Percentiles rank a stretch among this genome's conserved stretches.
Evolutionary conservation across 2,797 vertebrate genomes (phyloP).

Genomic region (Pangasius macronema): DNA sequence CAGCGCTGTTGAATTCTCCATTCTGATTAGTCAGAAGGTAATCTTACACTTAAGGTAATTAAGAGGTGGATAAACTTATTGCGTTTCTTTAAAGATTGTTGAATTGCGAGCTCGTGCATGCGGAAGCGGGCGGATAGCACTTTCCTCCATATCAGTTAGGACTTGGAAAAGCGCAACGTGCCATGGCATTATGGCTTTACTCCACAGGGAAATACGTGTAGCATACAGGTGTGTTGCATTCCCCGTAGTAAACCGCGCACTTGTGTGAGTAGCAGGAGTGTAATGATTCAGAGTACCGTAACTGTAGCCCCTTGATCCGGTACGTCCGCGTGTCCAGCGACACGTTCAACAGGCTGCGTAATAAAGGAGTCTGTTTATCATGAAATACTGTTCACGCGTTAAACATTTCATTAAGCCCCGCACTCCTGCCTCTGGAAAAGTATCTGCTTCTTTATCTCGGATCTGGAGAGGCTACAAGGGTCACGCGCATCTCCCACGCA

Average conservation of each 20-base stretch:
- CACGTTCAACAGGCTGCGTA: background rate
- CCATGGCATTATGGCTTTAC: background rate
- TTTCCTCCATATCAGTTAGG: background rate
- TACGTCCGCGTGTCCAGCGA: no score
- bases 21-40: conserved; percentile 5
- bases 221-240: background rate
- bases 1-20: background rate
- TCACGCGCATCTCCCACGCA: background rate
- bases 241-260: background rate
- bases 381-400: background rate
- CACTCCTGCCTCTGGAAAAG: background rate
- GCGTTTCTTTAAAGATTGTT: background rate
- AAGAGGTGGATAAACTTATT: background rate
- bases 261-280: background rate
- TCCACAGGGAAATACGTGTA: background rate
- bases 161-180: no score
- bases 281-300: no score
- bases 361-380: background rate
- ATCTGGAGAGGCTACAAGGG: background rate
- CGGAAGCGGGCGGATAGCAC: background rate
- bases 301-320: background rate
- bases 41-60: background rate
- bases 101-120: background rate
- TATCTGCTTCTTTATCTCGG: background rate
- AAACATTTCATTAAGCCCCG: background rate